Evolutionary conservation across 1,140 invertebrate genomes (phyloP), one percentile per base, ranked within the genome.

Genomic region (Hycleus cichorii): DNA sequence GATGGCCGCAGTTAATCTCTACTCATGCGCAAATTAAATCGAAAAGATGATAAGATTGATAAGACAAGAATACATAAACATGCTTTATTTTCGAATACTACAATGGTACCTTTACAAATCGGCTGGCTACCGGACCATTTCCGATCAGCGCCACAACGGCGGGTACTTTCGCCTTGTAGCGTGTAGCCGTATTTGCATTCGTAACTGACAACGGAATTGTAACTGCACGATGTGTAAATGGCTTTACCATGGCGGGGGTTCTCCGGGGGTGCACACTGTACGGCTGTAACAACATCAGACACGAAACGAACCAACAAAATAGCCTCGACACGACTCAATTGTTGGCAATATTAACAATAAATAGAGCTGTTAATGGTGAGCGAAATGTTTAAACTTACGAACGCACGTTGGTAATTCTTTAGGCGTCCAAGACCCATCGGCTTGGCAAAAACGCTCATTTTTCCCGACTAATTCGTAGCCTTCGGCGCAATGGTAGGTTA

Each of bases 1-100:
- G 92, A 64, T 88, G 84, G 2, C 92, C 91, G 74, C 95, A 98
- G 76, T 96, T 91, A 67, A 98, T 97, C 78, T 97, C 95, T 89
- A 69, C 59, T 58, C 57, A 59, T 62, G 58, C 57, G 51, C 50
- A 63, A 58, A 57, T 47, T 40, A 55, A 59, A 55, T 58, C 44
- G 51, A 49, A 40, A 38, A 32, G 26, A 58, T 58, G 57, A 50
- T 49, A 10, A 52, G 42, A 49, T 18, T 18, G 18, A 18, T 18
- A 18, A 18, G 18, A 18, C 18, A 18, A 18, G 18, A 18, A 18
- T 18, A 18, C 18, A 18, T 18, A 18, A 18, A 18, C 32, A 32
- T 32, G 32, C 32, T 32, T 32, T 32, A 7, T 5, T 5, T 2
- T 32, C 32, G 7, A 5, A 32, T 32, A 32, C 7, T 32, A 32